phyloP scores from a whole-genome alignment of 2,113 vertebrate species.

The Coptodon bakossiorum region DNA sequence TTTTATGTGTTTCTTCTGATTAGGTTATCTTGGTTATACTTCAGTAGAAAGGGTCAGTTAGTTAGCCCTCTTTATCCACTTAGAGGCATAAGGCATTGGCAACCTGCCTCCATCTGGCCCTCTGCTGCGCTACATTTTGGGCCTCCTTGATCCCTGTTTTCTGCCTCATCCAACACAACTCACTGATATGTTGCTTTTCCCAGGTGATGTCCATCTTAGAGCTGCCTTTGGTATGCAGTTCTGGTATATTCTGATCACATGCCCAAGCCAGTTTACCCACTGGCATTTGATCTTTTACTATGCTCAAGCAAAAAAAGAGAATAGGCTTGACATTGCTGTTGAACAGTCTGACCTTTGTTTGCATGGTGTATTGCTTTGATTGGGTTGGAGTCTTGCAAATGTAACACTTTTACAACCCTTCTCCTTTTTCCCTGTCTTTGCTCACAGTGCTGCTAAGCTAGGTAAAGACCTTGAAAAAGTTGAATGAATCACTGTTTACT shows the following conservation, averaged over 20 bases:
- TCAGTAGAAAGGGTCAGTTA: background rate
- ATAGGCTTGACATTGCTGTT: background rate
- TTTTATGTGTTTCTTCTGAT: background rate
- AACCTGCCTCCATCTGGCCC: background rate
- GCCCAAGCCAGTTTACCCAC: background rate
- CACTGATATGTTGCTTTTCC: background rate
- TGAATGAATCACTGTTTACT: background rate
- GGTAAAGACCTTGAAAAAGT: background rate
- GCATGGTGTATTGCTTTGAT: background rate
- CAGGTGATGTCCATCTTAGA: background rate
- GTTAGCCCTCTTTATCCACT: background rate
- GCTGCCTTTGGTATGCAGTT: background rate
- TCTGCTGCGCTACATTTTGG: background rate
- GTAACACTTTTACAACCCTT: background rate
- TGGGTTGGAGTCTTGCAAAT: background rate
- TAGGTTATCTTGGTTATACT: background rate
- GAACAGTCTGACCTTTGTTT: background rate
- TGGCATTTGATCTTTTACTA: background rate
- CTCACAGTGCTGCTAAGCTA: background rate
- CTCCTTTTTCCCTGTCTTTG: background rate
- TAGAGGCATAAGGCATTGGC: background rate
- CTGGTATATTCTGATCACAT: background rate
- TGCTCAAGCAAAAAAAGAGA: background rate
- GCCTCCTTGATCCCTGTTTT: background rate
- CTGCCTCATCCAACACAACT: background rate